Base-by-base conservation (phyloP, 53 echinoderm and acorn worm species). In the Hippasteria phrygiana region DNA sequence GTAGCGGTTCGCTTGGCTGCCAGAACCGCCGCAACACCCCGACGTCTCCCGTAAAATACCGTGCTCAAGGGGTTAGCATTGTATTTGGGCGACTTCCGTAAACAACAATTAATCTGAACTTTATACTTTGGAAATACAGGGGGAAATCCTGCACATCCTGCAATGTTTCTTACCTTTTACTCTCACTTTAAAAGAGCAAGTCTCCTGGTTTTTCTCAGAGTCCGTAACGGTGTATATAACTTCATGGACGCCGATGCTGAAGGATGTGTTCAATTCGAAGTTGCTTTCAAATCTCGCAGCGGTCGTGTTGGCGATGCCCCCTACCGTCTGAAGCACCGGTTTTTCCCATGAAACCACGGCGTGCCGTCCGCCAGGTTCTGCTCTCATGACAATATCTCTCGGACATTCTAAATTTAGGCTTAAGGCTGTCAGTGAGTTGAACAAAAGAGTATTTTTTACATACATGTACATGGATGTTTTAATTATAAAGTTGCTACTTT, bases 321-420 rank as follows among this genome's bases (percentile, higher is more conserved):
- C 47, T 33, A 32, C 34, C 27, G 43, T 59, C 18, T 47, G 46
- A 20, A 50, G 27, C 38, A 20, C 50, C 53, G 84, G 85, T 10
- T 12, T 50, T 54, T 70, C 53, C 85, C 85, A 85, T 24, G 85
- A 70, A 33, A 85, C 85, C 36, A 85, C n/a, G 4, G 85, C 85
- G 38, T 53, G 35, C 20, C 35, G 37, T 32, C 32, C 24, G 85
- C 85, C 85, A 7, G 54, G 85, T 35, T 32, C 71, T 3, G 85
- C 28, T 71, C 50, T 42, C 4, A 33, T 71, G 48, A 71, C 53
- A 53, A 85, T 85, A 35, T 69, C 71, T 12, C 85, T 36, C 71
- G 85, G 85, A 50, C 85, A 85, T 7, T 20, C 48, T 32, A 85
- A 48, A 36, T 20, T 35, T 32, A 62, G 38, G 38, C 40, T 46